phyloP scores from a whole-genome alignment of 2,888 invertebrate species.

The Automeris io region DNA sequence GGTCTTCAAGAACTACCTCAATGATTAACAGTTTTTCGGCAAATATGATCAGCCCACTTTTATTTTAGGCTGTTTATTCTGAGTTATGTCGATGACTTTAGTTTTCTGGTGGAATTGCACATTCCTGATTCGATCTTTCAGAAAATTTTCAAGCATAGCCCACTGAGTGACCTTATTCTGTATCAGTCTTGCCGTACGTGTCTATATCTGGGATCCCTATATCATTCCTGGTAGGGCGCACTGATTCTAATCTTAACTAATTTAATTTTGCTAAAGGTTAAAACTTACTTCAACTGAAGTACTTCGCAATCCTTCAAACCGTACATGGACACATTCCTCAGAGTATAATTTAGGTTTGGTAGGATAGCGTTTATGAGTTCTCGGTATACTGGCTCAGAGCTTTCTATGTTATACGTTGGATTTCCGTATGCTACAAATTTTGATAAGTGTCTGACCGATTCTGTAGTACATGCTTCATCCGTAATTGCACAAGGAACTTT shows the following conservation, averaged over 20 bases:
- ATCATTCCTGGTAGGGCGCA: too few relatives aligned
- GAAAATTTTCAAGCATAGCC: too few relatives aligned
- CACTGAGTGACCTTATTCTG: too few relatives aligned
- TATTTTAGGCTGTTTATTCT: too few relatives aligned
- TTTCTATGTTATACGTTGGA: slow-evolving; percentile 17
- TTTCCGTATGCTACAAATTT: slow-evolving; percentile 15
- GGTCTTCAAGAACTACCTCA: too few relatives aligned
- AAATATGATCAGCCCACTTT: too few relatives aligned
- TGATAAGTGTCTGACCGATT: slow-evolving; percentile 4
- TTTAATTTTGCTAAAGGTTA: background rate
- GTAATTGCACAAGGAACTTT: slow-evolving; percentile 19
- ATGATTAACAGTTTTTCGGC: too few relatives aligned
- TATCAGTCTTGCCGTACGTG: too few relatives aligned
- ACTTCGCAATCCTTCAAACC: slow-evolving; percentile 19
- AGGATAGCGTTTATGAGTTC: slow-evolving; percentile 15
- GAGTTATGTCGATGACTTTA: too few relatives aligned
- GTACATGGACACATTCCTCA: slow-evolving; percentile 12
- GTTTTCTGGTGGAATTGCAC: too few relatives aligned
- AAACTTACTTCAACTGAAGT: slow-evolving; percentile 13
- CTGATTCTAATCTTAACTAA: slow-evolving; percentile 3
- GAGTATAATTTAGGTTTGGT: slow-evolving; percentile 13
- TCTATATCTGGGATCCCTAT: too few relatives aligned
- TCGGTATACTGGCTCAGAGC: slow-evolving; percentile 27
- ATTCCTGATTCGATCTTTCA: too few relatives aligned
- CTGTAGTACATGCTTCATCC: slow-evolving; percentile 18